A percentile compares a stretch with the other conserved stretches of the same genome.
phyloP scores from a whole-genome alignment of 2,113 vertebrate genomes.

The Hyperoodon ampullatus region DNA sequence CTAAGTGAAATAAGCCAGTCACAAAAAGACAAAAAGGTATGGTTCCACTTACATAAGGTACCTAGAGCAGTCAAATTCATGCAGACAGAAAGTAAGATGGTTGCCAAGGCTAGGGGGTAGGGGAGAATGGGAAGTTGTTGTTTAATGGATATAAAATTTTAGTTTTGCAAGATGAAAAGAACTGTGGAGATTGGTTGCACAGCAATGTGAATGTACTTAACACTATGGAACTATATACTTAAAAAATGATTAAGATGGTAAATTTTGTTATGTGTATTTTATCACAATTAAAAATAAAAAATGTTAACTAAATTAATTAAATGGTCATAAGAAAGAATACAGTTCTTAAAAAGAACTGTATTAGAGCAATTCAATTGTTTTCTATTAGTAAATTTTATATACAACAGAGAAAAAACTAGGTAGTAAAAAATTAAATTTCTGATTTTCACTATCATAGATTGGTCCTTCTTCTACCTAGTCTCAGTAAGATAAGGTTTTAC shows the following conservation, averaged over 20 bases:
- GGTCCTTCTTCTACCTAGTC: background rate
- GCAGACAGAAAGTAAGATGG: background rate
- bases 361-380: background rate
- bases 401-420: background rate
- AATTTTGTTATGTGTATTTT: background rate
- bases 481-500: background rate
- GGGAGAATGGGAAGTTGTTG: background rate
- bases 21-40: background rate
- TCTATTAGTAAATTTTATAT: background rate
- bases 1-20: background rate
- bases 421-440: constrained; percentile 11
- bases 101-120: background rate
- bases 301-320: background rate
- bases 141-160: background rate
- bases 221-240: background rate
- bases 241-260: background rate
- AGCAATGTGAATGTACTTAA: background rate
- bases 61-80: background rate
- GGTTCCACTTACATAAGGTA: background rate
- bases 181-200: background rate
- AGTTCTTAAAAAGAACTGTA: background rate
- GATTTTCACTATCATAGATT: background rate
- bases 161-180: background rate
- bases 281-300: background rate
- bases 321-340: background rate